Evolutionary conservation across 2,113 vertebrate species (phyloP).

Genomic region (Papio anubis): DNA sequence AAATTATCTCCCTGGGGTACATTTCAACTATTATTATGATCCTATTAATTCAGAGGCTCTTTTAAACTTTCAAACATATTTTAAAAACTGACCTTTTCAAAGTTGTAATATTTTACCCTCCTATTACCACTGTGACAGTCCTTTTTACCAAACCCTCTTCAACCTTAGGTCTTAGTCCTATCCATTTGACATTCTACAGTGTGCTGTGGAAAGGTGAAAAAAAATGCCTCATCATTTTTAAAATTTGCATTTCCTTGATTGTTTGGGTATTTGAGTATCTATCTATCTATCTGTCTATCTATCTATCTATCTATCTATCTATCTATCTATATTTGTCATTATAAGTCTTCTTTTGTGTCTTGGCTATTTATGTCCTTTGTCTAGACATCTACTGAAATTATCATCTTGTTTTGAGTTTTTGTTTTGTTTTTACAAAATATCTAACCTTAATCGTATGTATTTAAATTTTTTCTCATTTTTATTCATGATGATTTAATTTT

Average conservation of each 20-base stretch:
- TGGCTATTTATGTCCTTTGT: neutral
- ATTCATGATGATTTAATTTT: neutral
- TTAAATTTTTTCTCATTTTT: neutral
- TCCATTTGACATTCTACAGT: neutral
- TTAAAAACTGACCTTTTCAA: neutral
- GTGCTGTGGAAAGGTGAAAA: rapidly evolving
- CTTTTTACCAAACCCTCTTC: neutral
- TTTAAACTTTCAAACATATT: neutral
- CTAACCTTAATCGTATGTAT: neutral
- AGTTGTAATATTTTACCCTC: neutral
- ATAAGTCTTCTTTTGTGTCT: neutral
- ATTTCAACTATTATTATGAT: neutral
- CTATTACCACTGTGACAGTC: neutral
- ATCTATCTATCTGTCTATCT: rapidly evolving
- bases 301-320: neutral
- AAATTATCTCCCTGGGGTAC: neutral
- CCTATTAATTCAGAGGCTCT: neutral
- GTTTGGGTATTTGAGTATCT: neutral
- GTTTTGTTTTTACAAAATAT: neutral
- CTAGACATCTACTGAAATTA: neutral
- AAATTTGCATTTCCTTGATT: neutral
- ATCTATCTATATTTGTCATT: neutral
- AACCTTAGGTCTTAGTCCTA: neutral
- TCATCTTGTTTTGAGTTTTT: neutral
- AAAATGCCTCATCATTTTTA: neutral